These are phyloP conservation scores for Nannoperca australis DNA, from an alignment of 2,797 vertebrate genomes.

Conservation along the genomic window DNA sequence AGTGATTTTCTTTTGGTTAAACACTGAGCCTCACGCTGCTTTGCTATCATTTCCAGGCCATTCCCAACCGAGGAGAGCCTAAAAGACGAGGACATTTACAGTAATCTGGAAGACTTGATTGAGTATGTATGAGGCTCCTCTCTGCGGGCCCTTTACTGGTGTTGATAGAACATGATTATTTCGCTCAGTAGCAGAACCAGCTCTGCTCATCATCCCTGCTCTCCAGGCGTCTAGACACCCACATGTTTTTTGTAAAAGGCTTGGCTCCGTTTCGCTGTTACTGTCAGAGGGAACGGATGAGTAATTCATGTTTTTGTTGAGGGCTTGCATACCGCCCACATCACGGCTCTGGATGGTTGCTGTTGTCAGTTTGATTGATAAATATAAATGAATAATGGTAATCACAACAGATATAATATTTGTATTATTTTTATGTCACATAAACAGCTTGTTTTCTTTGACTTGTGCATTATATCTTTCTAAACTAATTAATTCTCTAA, in stretches of 20 bases:
- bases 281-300: slow-evolving; percentile 70
- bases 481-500: background rate
- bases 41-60: slow-evolving; percentile 82
- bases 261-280: slow-evolving; percentile 57
- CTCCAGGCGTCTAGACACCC: slow-evolving; percentile 66
- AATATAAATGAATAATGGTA: background rate
- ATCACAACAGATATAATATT: slow-evolving; percentile 7
- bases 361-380: slow-evolving; percentile 23
- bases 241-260: slow-evolving; percentile 69
- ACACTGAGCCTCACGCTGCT: slow-evolving; percentile 30
- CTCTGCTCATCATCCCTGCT: slow-evolving; percentile 56
- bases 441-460: background rate
- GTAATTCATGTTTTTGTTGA: slow-evolving; percentile 65
- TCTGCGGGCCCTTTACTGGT: slow-evolving; percentile 41
- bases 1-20: slow-evolving; percentile 2
- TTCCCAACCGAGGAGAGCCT: slow-evolving; percentile 93
- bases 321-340: slow-evolving; percentile 52
- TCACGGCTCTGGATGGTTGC: slow-evolving; percentile 26
- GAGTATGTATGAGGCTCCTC: slow-evolving; percentile 88
- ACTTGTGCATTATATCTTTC: background rate
- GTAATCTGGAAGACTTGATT: slow-evolving; percentile 92
- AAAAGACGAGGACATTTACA: slow-evolving; percentile 93
- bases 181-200: slow-evolving; percentile 37
- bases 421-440: background rate
- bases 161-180: slow-evolving; percentile 62